Base-by-base conservation (phyloP, 2,888 invertebrate genomes). In the Dusona sp. region DNA sequence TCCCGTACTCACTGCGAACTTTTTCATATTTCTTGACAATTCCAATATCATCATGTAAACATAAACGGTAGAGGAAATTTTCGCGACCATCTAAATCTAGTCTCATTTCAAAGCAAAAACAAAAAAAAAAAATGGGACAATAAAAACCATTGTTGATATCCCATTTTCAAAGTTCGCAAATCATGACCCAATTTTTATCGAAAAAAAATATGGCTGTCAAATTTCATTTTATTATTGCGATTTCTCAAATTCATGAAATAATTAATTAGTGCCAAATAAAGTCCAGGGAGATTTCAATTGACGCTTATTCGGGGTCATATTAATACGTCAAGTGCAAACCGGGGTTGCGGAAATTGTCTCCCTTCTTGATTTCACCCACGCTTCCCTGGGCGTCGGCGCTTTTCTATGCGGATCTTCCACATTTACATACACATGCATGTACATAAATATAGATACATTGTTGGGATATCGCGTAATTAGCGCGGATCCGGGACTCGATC, bases 391-490 rank as follows among this genome's bases (percentile, higher is more conserved):
- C 61, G 61, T 61, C 13, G 25, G 29, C 4, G 13, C 13, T 61
- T 61, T 29, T 13, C 13, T 16, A 16, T 6, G 61, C 29, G 25
- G 13, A 61, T 61, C 29, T 61, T 61, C 22, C 13, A 61, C 13
- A 36, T 64, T 33, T 33, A 65, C 19, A n/a, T n/a, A 3, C 42
- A 16, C 67, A 22, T 38, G 0, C 4, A 38, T 42, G 42, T 38
- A 42, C 51, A 25, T 38, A 38, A 38, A 73, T 57, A 38, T 29
- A n/a, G 42, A 78, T 54, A 29, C 77, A 48, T 48, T 68, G 57
- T 79, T 57, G 54, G 57, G 36, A 45, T 79, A 79, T 68, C 79
- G 68, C 79, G 79, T 70, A 79, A 79, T 79, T 70, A 57, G 70
- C 79, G 29, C 22, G 54, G 45, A 75, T 75, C 45, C 42, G 16